Evolutionary conservation across 2,888 invertebrate genomes (phyloP), one percentile per base, ranked within the genome.

Genomic region (Synanthedon vespiformis): DNA sequence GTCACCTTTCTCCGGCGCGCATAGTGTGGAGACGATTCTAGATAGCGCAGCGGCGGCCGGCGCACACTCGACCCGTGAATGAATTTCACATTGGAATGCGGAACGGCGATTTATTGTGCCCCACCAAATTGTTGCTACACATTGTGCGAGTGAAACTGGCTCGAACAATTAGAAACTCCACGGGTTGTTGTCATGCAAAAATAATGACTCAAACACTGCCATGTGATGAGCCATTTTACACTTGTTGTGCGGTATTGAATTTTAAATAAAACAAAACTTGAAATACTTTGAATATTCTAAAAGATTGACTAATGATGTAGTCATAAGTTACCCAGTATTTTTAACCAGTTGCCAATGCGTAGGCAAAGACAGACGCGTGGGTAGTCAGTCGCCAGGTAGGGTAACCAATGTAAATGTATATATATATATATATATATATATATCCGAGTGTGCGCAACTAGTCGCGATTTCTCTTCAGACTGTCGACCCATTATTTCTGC

Each of bases 1-100:
- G 83, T 80, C 81, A 86, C 86, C 86, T 87, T 87, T 87, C 86
- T 83, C 86, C 86, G 85, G 79, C 85, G 76, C 77, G 76, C 77
- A 79, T 78, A 74, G 86, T 86, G 85, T 86, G 81, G 12, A 53
- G 54, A 52, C 55, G 51, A 18, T 53, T 53, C 51, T 53, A 53
- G 85, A 80, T 83, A 34, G 34, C 34, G 34, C 34, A 10, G 71
- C 74, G 72, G 79, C 76, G 71, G 76, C 70, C 73, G 69, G 34
- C 34, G 34, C 34, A 34, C 8, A 34, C 34, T 34, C 77, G 74
- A 73, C 75, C 81, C 69, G 79, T 86, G 83, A 85, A 85, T 86
- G 86, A 85, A 80, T 77, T 78, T 72, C 74, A 74, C 78, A 74
- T 77, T 58, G 84, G 86, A 85, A 86, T 85, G 84, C 84, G 84